Conservation (phyloP, 2,797 vertebrate species). For the Salmo trutta region DNA sequence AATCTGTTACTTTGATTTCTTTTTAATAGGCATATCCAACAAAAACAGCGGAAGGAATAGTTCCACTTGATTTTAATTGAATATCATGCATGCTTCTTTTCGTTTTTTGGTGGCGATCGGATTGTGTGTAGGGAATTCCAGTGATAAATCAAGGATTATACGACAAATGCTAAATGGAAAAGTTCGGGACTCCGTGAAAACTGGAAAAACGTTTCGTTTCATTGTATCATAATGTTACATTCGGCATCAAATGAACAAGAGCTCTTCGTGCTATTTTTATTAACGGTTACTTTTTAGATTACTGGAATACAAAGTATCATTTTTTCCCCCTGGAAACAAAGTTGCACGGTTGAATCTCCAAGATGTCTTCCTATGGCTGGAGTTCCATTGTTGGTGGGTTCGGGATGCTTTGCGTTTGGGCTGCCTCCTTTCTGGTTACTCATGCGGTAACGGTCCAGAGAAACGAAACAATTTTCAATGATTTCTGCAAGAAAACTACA, state of each 20-base stretch:
- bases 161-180: constrained; percentile 44
- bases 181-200: constrained; percentile 57
- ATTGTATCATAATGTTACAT: constrained; percentile 35
- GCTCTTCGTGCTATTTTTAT: background rate
- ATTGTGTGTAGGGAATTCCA: constrained; percentile 32
- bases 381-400: constrained; percentile 74
- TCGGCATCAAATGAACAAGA: constrained; percentile 18
- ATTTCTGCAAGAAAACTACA: constrained; percentile 84
- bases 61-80: background rate
- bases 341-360: constrained; percentile 49
- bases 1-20: constrained; percentile 43
- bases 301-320: background rate
- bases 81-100: background rate
- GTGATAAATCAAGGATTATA: constrained; percentile 38
- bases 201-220: constrained; percentile 24
- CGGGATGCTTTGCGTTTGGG: constrained; percentile 70
- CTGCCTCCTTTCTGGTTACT: constrained; percentile 47
- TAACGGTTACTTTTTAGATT: constrained; percentile 19
- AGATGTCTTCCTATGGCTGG: constrained; percentile 77
- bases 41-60: constrained; percentile 9
- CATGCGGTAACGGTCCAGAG: constrained; percentile 58
- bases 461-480: constrained; percentile 74
- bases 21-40: constrained; percentile 13
- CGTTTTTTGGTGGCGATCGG: background rate
- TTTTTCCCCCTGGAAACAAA: constrained; percentile 14